Evolutionary conservation across 2,797 vertebrate species (phyloP).

Genomic region (Gouania willdenowi): DNA sequence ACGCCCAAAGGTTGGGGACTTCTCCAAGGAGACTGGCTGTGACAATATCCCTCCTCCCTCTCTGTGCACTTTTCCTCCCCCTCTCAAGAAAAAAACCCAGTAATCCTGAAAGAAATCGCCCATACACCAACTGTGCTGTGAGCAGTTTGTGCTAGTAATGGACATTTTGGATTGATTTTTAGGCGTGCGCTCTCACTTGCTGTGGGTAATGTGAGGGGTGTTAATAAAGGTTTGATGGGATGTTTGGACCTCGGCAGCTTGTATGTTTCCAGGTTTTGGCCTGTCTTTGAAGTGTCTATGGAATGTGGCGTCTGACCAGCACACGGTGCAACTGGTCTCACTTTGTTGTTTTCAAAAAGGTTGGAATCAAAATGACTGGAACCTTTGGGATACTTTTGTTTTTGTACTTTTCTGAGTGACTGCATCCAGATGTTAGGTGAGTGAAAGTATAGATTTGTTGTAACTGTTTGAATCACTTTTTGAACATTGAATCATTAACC

Average conservation of each 20-base stretch:
- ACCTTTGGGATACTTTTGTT: conserved; percentile 17
- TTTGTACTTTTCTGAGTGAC: conserved; percentile 10
- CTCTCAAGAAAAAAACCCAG: conserved; percentile 49
- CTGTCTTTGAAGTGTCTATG: conserved; percentile 65
- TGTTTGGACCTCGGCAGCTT: conserved; percentile 30
- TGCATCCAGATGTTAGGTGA: conserved; percentile 56
- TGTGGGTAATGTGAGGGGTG: conserved; percentile 17
- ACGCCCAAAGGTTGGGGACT: conserved; percentile 48
- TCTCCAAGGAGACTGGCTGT: conserved; percentile 69
- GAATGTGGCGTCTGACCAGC: conserved; percentile 64
- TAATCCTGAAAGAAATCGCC: conserved; percentile 65
- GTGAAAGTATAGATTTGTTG: conserved; percentile 24
- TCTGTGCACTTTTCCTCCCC: conserved; percentile 38
- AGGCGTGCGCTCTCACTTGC: not conserved
- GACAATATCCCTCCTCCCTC: conserved; percentile 65
- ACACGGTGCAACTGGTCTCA: conserved; percentile 34
- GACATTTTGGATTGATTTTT: conserved; percentile 5
- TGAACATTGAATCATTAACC: no score
- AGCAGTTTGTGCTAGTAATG: conserved; percentile 31
- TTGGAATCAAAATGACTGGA: conserved; percentile 15
- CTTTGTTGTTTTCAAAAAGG: conserved; percentile 10
- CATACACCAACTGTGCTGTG: conserved; percentile 32
- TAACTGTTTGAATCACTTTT: not conserved
- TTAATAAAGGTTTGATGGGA: conserved; percentile 14
- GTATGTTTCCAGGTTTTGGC: conserved; percentile 47